These are phyloP conservation scores for Vidua chalybeata DNA, from an alignment of 2,113 vertebrate species.

Conservation along the genomic window DNA sequence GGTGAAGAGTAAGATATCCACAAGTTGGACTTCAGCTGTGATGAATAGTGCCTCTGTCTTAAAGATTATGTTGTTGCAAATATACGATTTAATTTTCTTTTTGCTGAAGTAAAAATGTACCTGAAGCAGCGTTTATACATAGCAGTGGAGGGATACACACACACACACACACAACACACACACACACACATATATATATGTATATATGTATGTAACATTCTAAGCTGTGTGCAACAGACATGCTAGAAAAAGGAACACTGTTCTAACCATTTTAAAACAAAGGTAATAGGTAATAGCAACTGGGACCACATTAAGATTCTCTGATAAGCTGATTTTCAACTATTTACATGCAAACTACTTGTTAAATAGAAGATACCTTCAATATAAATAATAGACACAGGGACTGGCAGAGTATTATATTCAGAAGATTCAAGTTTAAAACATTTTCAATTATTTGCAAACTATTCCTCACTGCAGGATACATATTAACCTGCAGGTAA, in stretches of 20 bases:
- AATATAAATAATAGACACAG: neutral
- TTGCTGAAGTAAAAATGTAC: neutral
- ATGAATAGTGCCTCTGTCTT: neutral
- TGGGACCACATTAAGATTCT: neutral
- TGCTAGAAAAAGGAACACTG: neutral
- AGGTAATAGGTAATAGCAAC: neutral
- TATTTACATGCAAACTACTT: neutral
- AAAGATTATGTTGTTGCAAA: neutral
- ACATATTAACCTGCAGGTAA: neutral
- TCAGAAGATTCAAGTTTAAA: neutral
- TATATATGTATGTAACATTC: neutral
- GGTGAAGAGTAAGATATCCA: neutral
- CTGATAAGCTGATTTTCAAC: neutral
- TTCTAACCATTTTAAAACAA: neutral
- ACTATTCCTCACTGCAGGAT: neutral
- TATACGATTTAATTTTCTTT: neutral
- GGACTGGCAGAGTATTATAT: neutral
- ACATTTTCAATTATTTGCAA: neutral
- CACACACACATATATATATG: neutral
- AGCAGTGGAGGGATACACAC: neutral
- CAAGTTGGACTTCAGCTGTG: neutral
- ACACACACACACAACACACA: fast-evolving
- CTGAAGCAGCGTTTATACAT: neutral
- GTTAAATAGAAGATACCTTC: neutral
- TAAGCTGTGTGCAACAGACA: neutral